Evolutionary conservation across 2,888 invertebrate species (phyloP).

Genomic region (Dasysyrphus tricinctus): DNA sequence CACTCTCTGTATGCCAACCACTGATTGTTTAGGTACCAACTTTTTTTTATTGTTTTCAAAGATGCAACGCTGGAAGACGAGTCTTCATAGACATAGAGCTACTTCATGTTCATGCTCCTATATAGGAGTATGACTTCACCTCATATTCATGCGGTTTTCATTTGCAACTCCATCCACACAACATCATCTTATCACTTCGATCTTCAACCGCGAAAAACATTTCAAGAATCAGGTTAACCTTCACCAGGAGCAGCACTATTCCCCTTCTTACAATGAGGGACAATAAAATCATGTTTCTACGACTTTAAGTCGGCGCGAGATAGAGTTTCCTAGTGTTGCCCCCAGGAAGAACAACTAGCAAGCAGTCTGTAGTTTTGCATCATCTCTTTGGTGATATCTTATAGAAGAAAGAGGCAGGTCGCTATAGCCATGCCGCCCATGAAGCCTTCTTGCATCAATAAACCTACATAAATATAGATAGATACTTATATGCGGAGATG

Average conservation of each 20-base stretch:
- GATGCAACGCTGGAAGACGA: constrained; percentile 39
- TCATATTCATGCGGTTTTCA: constrained; percentile 59
- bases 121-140: constrained; percentile 36
- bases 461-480: background rate
- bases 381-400: constrained; percentile 21
- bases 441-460: constrained; percentile 24
- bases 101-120: constrained; percentile 11
- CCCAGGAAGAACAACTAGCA: constrained; percentile 57
- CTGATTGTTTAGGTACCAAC: constrained; percentile 20
- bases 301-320: constrained; percentile 57
- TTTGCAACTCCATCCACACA: constrained; percentile 49
- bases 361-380: background rate
- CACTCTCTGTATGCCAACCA: constrained; percentile 34
- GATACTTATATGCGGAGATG: constrained; percentile 23
- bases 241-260: constrained; percentile 52
- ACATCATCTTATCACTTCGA: constrained; percentile 67
- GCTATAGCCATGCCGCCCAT: constrained; percentile 24
- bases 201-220: constrained; percentile 69
- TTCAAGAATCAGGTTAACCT: constrained; percentile 75
- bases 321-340: constrained; percentile 67
- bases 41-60: constrained; percentile 46
- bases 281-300: constrained; percentile 63
- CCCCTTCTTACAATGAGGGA: constrained; percentile 13
- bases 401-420: background rate
- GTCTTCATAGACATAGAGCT: constrained; percentile 18